Evolutionary conservation across 2,888 invertebrate genomes (phyloP), one percentile per base, ranked within the genome.

Genomic region (Hylaea fasciaria): DNA sequence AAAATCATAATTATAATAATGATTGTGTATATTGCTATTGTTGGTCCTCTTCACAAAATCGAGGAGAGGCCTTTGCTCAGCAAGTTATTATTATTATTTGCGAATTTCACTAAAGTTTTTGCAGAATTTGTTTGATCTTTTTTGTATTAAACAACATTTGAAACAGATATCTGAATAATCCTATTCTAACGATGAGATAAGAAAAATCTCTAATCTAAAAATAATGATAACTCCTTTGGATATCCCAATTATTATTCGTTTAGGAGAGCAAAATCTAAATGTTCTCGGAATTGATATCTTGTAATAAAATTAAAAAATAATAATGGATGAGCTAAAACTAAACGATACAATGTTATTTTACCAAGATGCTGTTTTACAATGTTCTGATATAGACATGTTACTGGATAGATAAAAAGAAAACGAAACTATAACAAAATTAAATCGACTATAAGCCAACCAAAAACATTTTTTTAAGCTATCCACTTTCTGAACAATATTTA

Each of bases 191-290:
- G 32, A 41, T 41, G 37, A 45, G 22, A 39, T n/a, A 61, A 56
- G 32, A 32, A 32, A 32, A 2, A 61, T 50, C 50, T 43, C 43
- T 57, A 57, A 62, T 62, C 54, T 47, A 37, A 43, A 56, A 52
- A 61, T 61, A 61, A 61, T 61, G 52, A 56, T 56, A 56, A 40
- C 61, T 52, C 37, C 11, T 55, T 41, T 32, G 28, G 43, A 47
- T 39, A 47, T 43, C 35, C 14, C 55, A 61, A 61, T 61, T 61
- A 61, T 46, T 56, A 56, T 61, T 40, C 58, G 57, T 63, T 63
- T 58, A 63, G 55, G 46, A 43, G 51, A 58, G 52, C 63, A 55
- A 57, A 32, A 48, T 49, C 53, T 56, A 37, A 29, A 13, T 45
- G 49, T 57, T 57, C 56, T 59, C 17, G 16, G 56, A 57, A 59